A percentile compares a stretch with the other conserved stretches of the same genome.
phyloP scores from a whole-genome alignment of 92 coral and sea anemone genomes.

The Porites evermanni region DNA sequence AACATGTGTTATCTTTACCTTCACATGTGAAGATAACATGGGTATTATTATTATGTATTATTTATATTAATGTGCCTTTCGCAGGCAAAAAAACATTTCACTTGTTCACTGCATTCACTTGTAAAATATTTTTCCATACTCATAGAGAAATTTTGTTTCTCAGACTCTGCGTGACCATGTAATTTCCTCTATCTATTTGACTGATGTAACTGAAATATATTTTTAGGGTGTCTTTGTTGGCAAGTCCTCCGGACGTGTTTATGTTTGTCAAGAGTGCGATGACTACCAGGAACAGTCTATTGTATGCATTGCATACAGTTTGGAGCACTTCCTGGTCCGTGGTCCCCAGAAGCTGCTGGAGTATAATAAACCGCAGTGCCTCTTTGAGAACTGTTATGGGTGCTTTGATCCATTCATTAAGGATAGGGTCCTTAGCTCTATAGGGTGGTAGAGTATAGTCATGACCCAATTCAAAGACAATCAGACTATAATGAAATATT shows the following conservation, averaged over 20 bases:
- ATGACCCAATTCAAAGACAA: not conserved
- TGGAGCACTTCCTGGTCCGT: slow-evolving; percentile 87
- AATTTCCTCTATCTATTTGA: too few relatives aligned
- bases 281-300: slow-evolving; percentile 90
- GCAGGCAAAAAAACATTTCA: too few relatives aligned
- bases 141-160: too few relatives aligned
- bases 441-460: slow-evolving; percentile 53
- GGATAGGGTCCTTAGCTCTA: slow-evolving; percentile 84
- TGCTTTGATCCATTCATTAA: slow-evolving; percentile 90
- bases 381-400: slow-evolving; percentile 90
- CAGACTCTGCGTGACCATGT: too few relatives aligned
- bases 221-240: slow-evolving; percentile 90
- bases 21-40: too few relatives aligned
- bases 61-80: too few relatives aligned
- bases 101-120: too few relatives aligned
- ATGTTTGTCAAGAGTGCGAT: slow-evolving; percentile 87
- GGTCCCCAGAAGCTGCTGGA: slow-evolving; percentile 87
- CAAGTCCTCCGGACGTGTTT: slow-evolving; percentile 79
- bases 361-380: slow-evolving; percentile 83
- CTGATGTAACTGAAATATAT: not conserved
- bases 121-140: too few relatives aligned
- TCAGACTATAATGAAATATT: not conserved
- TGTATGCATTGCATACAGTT: slow-evolving; percentile 82
- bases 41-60: too few relatives aligned
- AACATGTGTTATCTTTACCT: too few relatives aligned